Base-by-base conservation (phyloP, 1,140 invertebrate genomes). In the Amyelois transitella region DNA sequence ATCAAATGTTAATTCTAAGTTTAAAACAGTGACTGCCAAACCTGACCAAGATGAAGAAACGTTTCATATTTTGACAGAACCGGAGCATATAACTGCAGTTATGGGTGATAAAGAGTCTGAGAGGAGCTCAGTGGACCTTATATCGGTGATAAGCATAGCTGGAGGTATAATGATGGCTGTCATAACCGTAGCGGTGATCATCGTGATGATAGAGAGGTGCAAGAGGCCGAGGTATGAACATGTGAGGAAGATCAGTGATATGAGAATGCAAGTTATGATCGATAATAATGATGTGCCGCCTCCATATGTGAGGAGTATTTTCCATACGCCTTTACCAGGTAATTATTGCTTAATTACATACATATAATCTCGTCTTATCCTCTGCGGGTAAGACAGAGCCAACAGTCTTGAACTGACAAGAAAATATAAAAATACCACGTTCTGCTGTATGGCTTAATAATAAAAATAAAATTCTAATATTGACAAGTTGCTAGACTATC, bases 271-370 rank as follows among this genome's bases (percentile, higher is more conserved):
- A 59, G 84, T 85, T 12, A 84, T 88, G 81, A 87, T 85, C 24
- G 81, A 85, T 50, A 82, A 79, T 53, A 79, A 84, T 62, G 83
- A 86, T 51, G 55, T 73, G 6, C 81, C 87, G 2, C 83, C 87
- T 6, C 81, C 82, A 2, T 89, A 89, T 55, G 75, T 86, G 4
- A 79, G 88, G 53, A 91, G 89, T 61, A 90, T 90, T 44, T 90
- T 90, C 57, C 90, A 91, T 64, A 89, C 86, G 52, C 89, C 90
- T 1, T 66, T 90, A 53, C 90, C 90, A 81, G 90, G 90, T 90
- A 82, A 74, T 20, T 38, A 38, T 38, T 45, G 50, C 19, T 6
- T 48, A 38, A 45, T n/a, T n/a, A n/a, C n/a, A n/a, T n/a, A n/a
- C n/a, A n/a, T n/a, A n/a, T n/a, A n/a, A n/a, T n/a, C n/a, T n/a